These are phyloP conservation scores for Pachymerium ferrugineum DNA, from an alignment of 2,888 invertebrate genomes.

Conservation along the genomic window DNA sequence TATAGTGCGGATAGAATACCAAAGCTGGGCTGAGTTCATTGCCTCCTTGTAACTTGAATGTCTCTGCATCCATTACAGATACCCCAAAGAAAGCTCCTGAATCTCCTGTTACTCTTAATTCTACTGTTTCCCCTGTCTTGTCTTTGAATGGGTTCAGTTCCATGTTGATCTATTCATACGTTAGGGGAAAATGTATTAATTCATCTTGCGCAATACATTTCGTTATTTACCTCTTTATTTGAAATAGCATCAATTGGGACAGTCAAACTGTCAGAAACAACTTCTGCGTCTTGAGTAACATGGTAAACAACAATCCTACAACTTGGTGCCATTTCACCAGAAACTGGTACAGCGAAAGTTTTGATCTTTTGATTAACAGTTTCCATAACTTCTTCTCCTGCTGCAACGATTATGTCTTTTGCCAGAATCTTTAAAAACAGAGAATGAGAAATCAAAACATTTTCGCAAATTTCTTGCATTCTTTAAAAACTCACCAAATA, in stretches of 20 bases:
- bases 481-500: constrained; percentile 49
- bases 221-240: constrained; percentile 47
- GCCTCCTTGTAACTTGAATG: constrained; percentile 35
- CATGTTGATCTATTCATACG: constrained; percentile 47
- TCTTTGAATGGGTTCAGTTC: constrained; percentile 55
- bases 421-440: constrained; percentile 49
- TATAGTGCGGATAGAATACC: neutral
- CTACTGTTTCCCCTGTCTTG: constrained; percentile 52
- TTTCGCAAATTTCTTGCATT: neutral
- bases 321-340: constrained; percentile 55
- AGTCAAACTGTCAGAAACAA: constrained; percentile 53
- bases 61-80: constrained; percentile 68
- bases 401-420: constrained; percentile 51
- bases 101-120: constrained; percentile 52
- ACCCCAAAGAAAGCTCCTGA: constrained; percentile 54
- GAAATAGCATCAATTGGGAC: constrained; percentile 54
- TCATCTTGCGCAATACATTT: neutral
- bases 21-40: constrained; percentile 34
- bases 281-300: constrained; percentile 49
- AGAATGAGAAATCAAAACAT: constrained; percentile 14
- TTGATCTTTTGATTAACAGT: constrained; percentile 48
- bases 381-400: constrained; percentile 72
- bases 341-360: constrained; percentile 53
- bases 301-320: constrained; percentile 53
- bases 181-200: neutral